Percentiles rank a stretch among this genome's conserved stretches.
These are phyloP conservation scores for human DNA, from an alignment of 2,113 vertebrate genomes.

Conservation along the genomic window DNA sequence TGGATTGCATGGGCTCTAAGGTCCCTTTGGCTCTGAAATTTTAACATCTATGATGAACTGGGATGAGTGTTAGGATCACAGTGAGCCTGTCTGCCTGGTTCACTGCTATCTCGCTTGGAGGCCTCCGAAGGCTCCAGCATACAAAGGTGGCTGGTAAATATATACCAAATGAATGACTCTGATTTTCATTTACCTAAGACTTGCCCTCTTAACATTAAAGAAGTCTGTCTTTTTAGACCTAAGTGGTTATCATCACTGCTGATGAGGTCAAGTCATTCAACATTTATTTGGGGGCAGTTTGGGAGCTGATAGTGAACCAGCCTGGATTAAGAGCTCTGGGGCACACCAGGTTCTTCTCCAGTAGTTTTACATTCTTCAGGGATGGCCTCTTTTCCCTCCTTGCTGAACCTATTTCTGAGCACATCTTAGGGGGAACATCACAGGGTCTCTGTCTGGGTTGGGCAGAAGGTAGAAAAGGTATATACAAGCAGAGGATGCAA, in stretches of 20 bases:
- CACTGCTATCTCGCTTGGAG: not conserved
- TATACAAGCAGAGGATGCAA: not conserved
- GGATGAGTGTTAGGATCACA: not conserved
- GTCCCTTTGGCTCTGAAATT: not conserved
- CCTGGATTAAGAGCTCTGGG: not conserved
- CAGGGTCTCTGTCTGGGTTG: not conserved
- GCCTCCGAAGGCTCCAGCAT: too few relatives aligned
- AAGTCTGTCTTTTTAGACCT: not conserved
- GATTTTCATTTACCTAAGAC: not conserved
- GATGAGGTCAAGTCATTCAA: not conserved
- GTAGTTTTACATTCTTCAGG: not conserved
- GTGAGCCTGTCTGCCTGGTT: not conserved
- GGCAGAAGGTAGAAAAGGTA: not conserved
- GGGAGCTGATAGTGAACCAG: not conserved
- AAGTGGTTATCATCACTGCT: not conserved
- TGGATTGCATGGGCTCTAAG: not conserved
- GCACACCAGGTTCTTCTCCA: not conserved
- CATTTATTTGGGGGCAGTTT: not conserved
- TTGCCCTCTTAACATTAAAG: not conserved
- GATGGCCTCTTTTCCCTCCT: not conserved
- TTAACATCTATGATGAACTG: not conserved
- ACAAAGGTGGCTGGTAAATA: not conserved
- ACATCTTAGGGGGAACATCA: not conserved
- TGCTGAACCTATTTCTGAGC: not conserved
- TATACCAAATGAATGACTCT: not conserved